Percentiles rank a stretch among this genome's conserved stretches.
These are phyloP conservation scores for Magallana ariakensis DNA, from an alignment of 1,140 invertebrate genomes.

Conservation along the genomic window DNA sequence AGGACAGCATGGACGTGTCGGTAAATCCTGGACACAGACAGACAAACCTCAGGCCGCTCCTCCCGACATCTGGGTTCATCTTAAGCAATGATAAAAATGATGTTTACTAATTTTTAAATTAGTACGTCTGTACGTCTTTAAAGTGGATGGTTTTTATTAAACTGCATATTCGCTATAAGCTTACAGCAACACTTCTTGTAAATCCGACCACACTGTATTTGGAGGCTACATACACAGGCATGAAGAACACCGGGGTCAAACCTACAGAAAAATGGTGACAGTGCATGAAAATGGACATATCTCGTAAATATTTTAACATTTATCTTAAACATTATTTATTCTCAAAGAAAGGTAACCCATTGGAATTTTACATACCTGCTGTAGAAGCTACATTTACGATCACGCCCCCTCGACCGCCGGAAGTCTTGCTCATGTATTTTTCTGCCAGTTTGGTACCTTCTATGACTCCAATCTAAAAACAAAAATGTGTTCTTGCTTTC, in stretches of 20 bases:
- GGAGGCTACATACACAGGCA: slow-evolving; percentile 88
- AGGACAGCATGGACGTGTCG: slow-evolving; percentile 41
- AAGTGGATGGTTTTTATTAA: neutral
- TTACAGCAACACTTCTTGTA: slow-evolving; percentile 82
- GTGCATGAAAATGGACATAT: neutral
- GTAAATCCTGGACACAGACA: slow-evolving; percentile 63
- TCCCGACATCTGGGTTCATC: slow-evolving; percentile 48
- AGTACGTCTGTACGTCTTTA: neutral
- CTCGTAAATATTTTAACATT: too few species aligned
- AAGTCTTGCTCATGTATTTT: slow-evolving; percentile 57
- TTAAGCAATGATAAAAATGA: neutral
- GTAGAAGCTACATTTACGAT: slow-evolving; percentile 65
- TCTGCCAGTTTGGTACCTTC: slow-evolving; percentile 62
- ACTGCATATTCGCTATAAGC: neutral
- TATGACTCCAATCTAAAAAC: slow-evolving; percentile 62
- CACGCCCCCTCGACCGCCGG: slow-evolving; percentile 61
- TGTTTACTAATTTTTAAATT: neutral
- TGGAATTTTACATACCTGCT: slow-evolving; percentile 54
- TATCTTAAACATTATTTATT: too few species aligned
- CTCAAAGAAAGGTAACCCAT: too few species aligned
- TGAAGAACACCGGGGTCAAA: slow-evolving; percentile 84
- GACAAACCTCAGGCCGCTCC: slow-evolving; percentile 54
- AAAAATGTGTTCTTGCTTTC: neutral
- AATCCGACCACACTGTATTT: slow-evolving; percentile 88
- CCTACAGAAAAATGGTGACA: slow-evolving; percentile 80